A percentile compares a stretch with the other conserved stretches of the same genome.
Evolutionary conservation across 2,113 vertebrate genomes (phyloP).

Genomic region (Cyprinodon variegatus): DNA sequence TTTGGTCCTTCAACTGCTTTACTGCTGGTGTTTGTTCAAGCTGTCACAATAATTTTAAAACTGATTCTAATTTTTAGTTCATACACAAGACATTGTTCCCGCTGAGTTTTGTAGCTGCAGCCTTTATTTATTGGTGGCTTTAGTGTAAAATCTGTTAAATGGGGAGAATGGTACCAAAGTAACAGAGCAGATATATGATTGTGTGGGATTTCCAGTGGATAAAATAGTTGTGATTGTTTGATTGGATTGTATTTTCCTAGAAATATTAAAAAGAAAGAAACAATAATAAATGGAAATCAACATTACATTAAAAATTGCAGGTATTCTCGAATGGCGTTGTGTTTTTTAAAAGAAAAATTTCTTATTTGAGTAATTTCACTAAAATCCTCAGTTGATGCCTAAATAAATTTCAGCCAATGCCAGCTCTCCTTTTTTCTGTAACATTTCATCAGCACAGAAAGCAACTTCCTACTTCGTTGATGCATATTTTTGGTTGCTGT

Average conservation of each 20-base stretch:
- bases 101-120: not conserved
- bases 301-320: not conserved
- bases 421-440: not conserved
- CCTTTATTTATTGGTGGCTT: not conserved
- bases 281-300: not conserved
- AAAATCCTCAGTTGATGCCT: slow-evolving; percentile 11
- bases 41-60: slow-evolving; percentile 8
- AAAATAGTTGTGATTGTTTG: not conserved
- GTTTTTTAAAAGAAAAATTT: not conserved
- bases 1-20: not conserved
- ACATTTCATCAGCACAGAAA: slow-evolving; percentile 6
- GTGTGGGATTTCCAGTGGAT: not conserved
- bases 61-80: not conserved
- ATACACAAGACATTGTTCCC: not conserved
- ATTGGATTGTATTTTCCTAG: not conserved
- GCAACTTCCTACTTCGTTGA: slow-evolving; percentile 13
- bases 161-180: not conserved
- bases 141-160: not conserved
- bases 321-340: not conserved
- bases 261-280: too few relatives aligned
- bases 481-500: slow-evolving; percentile 52
- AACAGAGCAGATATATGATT: not conserved
- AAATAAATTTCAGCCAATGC: not conserved
- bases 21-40: too few relatives aligned
- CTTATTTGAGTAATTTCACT: not conserved